Evolutionary conservation across 2,113 vertebrate genomes (phyloP).

Genomic region (Bos taurus): DNA sequence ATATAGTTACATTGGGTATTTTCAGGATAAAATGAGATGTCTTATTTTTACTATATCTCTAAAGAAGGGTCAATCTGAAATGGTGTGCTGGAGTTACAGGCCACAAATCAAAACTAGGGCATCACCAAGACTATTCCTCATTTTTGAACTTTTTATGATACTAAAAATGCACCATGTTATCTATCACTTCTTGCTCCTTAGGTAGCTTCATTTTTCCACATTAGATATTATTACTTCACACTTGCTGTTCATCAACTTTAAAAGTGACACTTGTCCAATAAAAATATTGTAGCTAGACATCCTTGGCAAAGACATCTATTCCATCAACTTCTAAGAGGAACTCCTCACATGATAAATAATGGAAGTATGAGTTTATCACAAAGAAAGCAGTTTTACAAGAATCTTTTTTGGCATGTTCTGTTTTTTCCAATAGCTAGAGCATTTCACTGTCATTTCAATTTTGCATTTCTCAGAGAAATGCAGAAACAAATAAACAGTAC

Average conservation of each 20-base stretch:
- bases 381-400: not conserved
- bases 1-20: not conserved
- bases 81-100: not conserved
- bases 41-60: conserved; percentile 34
- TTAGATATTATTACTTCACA: not conserved
- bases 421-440: not conserved
- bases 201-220: conserved; percentile 29
- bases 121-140: conserved; percentile 2
- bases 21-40: conserved; percentile 9
- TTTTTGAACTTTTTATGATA: conserved; percentile 29
- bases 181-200: not conserved
- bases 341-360: not conserved
- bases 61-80: conserved; percentile 3
- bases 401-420: not conserved
- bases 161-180: conserved; percentile 10
- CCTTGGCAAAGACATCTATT: conserved; percentile 6
- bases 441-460: not conserved
- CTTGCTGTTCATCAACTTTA: conserved; percentile 17
- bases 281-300: not conserved
- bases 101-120: conserved; percentile 1
- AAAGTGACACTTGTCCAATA: not conserved
- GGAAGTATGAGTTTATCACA: not conserved
- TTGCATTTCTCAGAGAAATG: not conserved
- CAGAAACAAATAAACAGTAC: not conserved
- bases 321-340: not conserved